These are phyloP conservation scores for Gallinago nigripennis DNA, from an alignment of 2,797 vertebrate genomes.

Conservation along the genomic window DNA sequence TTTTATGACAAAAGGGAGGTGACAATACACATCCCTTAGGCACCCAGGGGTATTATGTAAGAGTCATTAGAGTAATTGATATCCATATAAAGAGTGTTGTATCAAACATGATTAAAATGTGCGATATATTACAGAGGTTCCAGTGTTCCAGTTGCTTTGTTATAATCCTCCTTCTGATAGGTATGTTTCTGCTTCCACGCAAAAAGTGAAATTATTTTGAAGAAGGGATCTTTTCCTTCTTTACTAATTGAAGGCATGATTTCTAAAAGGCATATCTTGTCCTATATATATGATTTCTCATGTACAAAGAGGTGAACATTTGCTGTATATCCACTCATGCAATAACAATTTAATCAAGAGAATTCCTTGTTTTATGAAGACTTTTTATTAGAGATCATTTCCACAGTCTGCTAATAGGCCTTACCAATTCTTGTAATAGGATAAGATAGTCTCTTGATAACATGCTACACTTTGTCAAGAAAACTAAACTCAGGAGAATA, in stretches of 20 bases:
- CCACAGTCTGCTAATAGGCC: not conserved
- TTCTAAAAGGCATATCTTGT: constrained; percentile 22
- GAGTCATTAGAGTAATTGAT: constrained; percentile 84
- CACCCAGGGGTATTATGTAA: constrained; percentile 78
- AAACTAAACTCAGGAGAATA: not conserved
- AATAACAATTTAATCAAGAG: constrained; percentile 11
- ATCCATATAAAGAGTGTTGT: constrained; percentile 77
- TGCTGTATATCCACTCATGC: not conserved
- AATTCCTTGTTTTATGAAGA: constrained; percentile 12
- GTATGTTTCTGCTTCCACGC: constrained; percentile 37
- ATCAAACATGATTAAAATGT: constrained; percentile 82
- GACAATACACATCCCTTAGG: constrained; percentile 76
- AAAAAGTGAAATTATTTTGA: constrained; percentile 67
- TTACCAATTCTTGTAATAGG: not conserved
- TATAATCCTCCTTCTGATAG: constrained; percentile 69
- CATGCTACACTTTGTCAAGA: not conserved
- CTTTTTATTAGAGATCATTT: constrained; percentile 7
- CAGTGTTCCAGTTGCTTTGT: constrained; percentile 70
- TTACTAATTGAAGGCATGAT: not conserved
- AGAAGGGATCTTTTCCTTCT: constrained; percentile 50
- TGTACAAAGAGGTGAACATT: not conserved
- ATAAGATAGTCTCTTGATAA: not conserved
- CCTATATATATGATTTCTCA: not conserved
- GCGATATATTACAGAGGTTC: constrained; percentile 73
- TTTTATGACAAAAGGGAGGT: constrained; percentile 80